Base-by-base conservation (phyloP, 2,888 invertebrate species). In the Linyphia triangularis region DNA sequence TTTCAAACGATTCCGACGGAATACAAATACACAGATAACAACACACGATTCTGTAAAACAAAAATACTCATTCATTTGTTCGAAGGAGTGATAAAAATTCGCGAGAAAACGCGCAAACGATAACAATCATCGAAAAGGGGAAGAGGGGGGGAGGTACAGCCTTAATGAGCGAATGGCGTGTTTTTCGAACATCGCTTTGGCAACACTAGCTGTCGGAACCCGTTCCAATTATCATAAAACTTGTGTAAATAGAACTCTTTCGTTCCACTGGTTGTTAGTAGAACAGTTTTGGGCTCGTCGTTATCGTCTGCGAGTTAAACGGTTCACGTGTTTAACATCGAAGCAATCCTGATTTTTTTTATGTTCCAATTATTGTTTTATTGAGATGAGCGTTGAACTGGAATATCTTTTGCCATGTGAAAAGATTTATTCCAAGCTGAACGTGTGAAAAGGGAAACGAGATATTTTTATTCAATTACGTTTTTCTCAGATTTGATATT, bases 171-270 rank as follows among this genome's bases (percentile, higher is more conserved):
- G 83, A 51, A 83, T 83, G 57, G 83, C 73, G 83, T 83, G 83
- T 83, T 83, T 83, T 83, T 83, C 73, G 65, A 75, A 40, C 73
- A 83, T 83, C 83, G 65, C 73, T 75, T 72, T 26, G 65, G 67
- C 83, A 51, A 83, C 73, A 73, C 73, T 57, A 73, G 65, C 73
- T 83, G 83, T 83, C 83, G 73, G 83, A 83, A 83, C 63, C 51
- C 22, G 83, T 61, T 75, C 83, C 73, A 73, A 83, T 83, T 83
- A 83, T 83, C 83, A 83, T 83, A 83, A 83, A 83, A 83, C 83
- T 83, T 83, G 83, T 73, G 83, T 75, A 83, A 83, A 75, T 75
- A 83, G 73, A 83, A 75, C 83, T 51, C 73, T 73, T 65, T 61
- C 51, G 69, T 61, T 69, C 63, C 22, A 24, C 19, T 59, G 61